A percentile compares a stretch with the other conserved stretches of the same genome.
Evolutionary conservation across 2,888 invertebrate species (phyloP).

Genomic region (Plemyria rubiginata): DNA sequence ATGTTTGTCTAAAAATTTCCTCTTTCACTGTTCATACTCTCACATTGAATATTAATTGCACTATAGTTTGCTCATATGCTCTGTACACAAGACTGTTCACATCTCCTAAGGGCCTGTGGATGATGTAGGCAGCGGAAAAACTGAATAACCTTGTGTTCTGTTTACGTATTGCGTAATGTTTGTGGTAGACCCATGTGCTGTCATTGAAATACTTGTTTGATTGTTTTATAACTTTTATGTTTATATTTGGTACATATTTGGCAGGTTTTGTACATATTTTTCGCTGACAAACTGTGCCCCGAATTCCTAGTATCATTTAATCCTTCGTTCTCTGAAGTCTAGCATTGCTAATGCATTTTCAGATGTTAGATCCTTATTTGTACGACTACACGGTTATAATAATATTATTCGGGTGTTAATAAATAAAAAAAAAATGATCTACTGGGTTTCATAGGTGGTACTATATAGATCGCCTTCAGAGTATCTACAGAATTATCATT

Average conservation of each 20-base stretch:
- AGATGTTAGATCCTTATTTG: no score
- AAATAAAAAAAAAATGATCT: no score
- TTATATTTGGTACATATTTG: slow-evolving; percentile 7
- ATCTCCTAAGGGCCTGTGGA: slow-evolving; percentile 22
- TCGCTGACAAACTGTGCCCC: neutral
- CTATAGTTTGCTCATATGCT: slow-evolving; percentile 13
- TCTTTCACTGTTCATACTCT: neutral
- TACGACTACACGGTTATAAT: no score
- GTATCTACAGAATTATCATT: slow-evolving; percentile 30
- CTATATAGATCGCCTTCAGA: slow-evolving; percentile 6
- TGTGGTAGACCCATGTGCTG: slow-evolving; percentile 30
- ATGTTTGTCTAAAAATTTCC: no score
- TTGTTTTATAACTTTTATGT: slow-evolving; percentile 28
- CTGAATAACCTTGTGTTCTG: slow-evolving; percentile 28
- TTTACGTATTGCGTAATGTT: slow-evolving; percentile 37
- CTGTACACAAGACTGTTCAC: slow-evolving; percentile 5
- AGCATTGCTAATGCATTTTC: no score
- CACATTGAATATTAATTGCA: neutral
- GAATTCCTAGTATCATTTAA: neutral
- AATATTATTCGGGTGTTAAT: no score
- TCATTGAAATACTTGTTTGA: slow-evolving; percentile 36
- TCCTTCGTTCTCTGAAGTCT: neutral
- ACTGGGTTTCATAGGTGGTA: no score
- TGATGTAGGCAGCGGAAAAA: slow-evolving; percentile 31
- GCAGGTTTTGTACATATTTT: neutral